phyloP scores from a whole-genome alignment of 2,797 vertebrate species.

The Anas georgica region DNA sequence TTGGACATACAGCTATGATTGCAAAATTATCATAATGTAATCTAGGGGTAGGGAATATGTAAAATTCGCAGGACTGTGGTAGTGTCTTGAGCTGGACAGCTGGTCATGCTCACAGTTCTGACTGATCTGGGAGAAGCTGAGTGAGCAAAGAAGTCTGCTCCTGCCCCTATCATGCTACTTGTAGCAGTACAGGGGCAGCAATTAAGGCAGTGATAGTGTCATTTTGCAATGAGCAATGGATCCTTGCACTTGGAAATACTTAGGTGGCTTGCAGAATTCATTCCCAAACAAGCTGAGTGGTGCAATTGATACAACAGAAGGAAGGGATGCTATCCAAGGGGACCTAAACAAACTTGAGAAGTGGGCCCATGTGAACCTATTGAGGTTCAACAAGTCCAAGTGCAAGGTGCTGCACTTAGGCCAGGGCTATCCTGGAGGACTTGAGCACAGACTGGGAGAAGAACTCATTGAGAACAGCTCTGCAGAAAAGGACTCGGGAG shows the following conservation, averaged over 20 bases:
- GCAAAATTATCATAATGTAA: background rate
- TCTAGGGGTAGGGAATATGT: background rate
- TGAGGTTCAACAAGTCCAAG: too few species aligned
- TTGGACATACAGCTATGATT: background rate
- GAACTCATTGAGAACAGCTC: too few species aligned
- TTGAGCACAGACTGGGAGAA: too few species aligned
- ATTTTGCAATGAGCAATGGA: background rate
- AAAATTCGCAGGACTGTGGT: background rate
- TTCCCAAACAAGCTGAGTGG: background rate
- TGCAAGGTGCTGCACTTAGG: too few species aligned
- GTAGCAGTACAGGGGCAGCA: background rate
- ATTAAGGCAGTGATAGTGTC: background rate
- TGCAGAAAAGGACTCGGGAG: too few species aligned
- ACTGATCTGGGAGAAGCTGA: rapidly evolving
- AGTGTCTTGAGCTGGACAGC: background rate
- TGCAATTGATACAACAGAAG: too few species aligned
- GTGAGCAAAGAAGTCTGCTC: background rate
- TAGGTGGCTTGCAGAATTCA: background rate
- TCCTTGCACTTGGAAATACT: background rate
- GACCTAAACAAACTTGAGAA: too few species aligned
- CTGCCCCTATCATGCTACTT: background rate
- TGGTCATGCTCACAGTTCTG: rapidly evolving
- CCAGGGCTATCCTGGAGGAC: too few species aligned
- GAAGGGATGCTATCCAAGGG: too few species aligned
- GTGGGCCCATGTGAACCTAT: too few species aligned